Conservation (phyloP, 2,113 vertebrate species). For the Tylochromis polylepis region DNA sequence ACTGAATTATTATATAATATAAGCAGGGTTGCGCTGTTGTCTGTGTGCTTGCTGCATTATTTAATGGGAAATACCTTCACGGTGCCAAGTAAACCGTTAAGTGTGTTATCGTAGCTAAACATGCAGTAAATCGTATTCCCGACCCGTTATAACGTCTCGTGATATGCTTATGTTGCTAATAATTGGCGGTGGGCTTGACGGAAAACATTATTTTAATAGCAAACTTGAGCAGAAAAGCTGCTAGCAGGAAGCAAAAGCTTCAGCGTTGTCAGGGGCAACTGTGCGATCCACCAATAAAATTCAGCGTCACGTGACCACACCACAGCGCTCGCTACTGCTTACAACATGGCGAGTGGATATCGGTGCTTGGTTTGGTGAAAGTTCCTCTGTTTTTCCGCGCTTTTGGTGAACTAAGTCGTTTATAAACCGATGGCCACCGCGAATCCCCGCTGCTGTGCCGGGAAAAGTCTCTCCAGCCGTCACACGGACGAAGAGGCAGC, state of each 20-base stretch:
- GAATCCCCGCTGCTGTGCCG: neutral
- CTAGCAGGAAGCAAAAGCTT: conserved; percentile 31
- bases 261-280: conserved; percentile 66
- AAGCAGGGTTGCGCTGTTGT: neutral
- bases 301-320: conserved; percentile 40
- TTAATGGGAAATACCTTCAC: neutral
- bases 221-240: neutral
- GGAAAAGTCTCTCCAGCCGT: neutral
- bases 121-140: neutral
- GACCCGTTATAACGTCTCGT: neutral
- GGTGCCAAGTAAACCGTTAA: neutral
- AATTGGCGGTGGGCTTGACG: neutral
- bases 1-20: neutral
- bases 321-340: neutral
- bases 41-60: neutral
- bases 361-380: neutral
- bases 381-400: neutral
- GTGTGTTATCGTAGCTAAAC: neutral
- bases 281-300: conserved; percentile 47
- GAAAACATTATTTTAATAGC: neutral
- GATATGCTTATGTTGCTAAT: neutral
- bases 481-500: neutral
- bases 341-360: conserved; percentile 56
- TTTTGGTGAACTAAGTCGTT: neutral
- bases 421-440: conserved; percentile 18